Evolutionary conservation across 2,888 invertebrate genomes (phyloP), one percentile per base, ranked within the genome.

Genomic region (Papilio elwesi): DNA sequence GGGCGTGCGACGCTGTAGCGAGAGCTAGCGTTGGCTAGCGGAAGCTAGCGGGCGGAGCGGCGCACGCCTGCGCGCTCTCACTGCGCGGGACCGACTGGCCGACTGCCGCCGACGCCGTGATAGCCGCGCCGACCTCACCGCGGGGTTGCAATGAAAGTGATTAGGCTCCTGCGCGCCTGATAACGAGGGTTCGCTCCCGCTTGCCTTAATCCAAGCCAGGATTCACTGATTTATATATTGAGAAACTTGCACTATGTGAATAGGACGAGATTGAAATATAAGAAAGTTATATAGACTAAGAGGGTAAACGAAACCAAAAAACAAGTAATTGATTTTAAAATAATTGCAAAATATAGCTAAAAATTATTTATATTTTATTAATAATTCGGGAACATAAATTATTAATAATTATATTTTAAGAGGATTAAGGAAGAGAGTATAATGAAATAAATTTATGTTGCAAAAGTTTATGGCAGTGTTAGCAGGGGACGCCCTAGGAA

Each of bases 81-180:
- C 77, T 78, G 80, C 81, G 81, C 81, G 81, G 71, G 69, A 76
- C 78, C 75, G 77, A 80, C 80, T 79, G 80, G 81, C 81, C 78
- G 81, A 83, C 83, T 85, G 83, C 81, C 26, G 57, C n/a, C 43
- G 59, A 36, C 59, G 43, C 80, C 83, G 80, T 87, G 90, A 89
- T 88, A 89, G 77, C 75, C 73, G 81, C 81, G 78, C 79, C 90
- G 89, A 87, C 90, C 90, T 87, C 88, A 87, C 83, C 80, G 85
- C 90, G 86, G 91, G 91, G 91, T 90, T 90, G 91, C 89, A 90
- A 89, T 87, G 90, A 90, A 90, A 91, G 91, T 91, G 92, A 92
- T 91, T 90, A 91, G 88, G 85, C 84, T 88, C 87, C 88, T 82
- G 87, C 87, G 85, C 89, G 85, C 86, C 90, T 91, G 92, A 92